Percentiles rank a stretch among this genome's conserved stretches.
Conservation (phyloP, 2,888 invertebrate species). For the Itoplectis maculator region DNA sequence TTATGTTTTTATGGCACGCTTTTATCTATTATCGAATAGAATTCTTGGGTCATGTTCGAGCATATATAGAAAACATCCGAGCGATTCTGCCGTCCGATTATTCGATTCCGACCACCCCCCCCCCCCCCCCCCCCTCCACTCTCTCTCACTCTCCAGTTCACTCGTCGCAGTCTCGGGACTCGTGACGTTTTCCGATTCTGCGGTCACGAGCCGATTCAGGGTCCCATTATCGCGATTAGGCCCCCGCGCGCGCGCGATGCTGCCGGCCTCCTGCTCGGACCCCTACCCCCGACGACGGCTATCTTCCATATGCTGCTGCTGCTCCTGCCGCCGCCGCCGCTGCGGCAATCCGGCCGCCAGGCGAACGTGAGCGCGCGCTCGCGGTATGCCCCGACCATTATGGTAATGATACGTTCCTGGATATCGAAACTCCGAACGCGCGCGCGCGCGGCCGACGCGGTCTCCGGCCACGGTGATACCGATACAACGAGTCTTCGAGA, state of each 20-base stretch:
- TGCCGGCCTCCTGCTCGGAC: conserved; percentile 50
- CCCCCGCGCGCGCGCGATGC: conserved; percentile 71
- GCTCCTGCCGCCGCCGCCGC: background rate
- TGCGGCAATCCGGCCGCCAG: conserved; percentile 38
- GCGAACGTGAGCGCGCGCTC: conserved; percentile 28
- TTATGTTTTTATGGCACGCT: conserved; percentile 28
- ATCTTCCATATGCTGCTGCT: conserved; percentile 74
- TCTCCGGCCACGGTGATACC: conserved; percentile 79
- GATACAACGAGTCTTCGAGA: conserved; percentile 72
- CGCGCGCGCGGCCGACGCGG: conserved; percentile 43
- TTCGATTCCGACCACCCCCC: conserved; percentile 48
- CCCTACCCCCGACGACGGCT: conserved; percentile 60
- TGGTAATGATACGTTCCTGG: conserved; percentile 82
- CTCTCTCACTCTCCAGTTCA: conserved; percentile 52
- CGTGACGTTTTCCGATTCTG: conserved; percentile 81
- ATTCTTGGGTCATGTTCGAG: conserved; percentile 33
- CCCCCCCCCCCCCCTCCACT: conserved; percentile 26
- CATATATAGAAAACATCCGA: conserved; percentile 22
- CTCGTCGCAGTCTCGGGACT: conserved; percentile 67
- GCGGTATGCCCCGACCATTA: conserved; percentile 77
- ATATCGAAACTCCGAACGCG: conserved; percentile 78
- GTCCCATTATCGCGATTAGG: conserved; percentile 83
- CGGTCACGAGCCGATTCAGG: conserved; percentile 82
- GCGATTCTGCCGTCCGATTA: conserved; percentile 47
- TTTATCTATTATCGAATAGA: conserved; percentile 33